Evolutionary conservation across 2,888 invertebrate species (phyloP), one percentile per base, ranked within the genome.

Genomic region (Cephus sareptanus): DNA sequence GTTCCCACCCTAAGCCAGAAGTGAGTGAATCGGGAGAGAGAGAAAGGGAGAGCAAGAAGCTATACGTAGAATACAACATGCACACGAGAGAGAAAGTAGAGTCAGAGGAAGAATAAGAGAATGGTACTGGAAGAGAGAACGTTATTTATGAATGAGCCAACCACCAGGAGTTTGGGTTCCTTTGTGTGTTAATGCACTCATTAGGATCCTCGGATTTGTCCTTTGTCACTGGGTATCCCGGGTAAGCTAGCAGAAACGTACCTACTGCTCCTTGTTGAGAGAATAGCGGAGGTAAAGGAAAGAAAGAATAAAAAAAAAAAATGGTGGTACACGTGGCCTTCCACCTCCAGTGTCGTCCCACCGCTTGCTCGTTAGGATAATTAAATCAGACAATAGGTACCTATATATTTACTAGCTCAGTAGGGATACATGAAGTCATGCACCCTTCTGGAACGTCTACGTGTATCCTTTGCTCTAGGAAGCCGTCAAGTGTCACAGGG

Each of bases 71-170:
- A 23, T 2, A 23, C 23, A 56, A 0, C 15, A 56, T 56, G 56
- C 23, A 56, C 9, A 56, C 0, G 23, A 56, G 56, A 56, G 56
- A 56, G 56, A 56, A 56, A 56, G 23, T 56, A 56, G 2, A 56
- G 56, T 2, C 23, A 56, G 15, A 56, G 56, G 56, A 56, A 56
- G 56, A 56, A 23, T 23, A 56, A 56, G 56, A 56, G 56, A 56
- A 56, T 56, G 6, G 56, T 56, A 56, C 6, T 56, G 23, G 33
- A 34, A 34, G 71, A 34, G 71, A 34, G 33, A 12, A 31, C 31
- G 33, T 80, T 77, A 77, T 79, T 77, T 73, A 78, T 76, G 77
- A 79, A 81, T 78, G 77, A 75, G 76, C 56, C 76, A 77, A 35
- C 9, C 69, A 69, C 70, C 30, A 73, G 71, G 30, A 40, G 30